phyloP scores from a whole-genome alignment of 35 echinoderm and acorn worm species.

The Ophioderma brevispina region DNA sequence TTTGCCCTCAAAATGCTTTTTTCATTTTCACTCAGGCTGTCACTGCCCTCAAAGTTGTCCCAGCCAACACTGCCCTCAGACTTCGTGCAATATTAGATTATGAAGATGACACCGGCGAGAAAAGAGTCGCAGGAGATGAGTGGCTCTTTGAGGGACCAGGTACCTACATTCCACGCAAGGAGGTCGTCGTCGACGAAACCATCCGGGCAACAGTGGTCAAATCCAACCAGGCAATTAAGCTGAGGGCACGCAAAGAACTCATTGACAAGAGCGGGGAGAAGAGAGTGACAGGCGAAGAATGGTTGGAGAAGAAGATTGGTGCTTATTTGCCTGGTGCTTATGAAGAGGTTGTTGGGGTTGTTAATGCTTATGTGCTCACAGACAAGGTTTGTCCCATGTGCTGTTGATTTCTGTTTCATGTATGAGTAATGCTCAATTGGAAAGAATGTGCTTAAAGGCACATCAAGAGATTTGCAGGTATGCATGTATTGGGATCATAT shows the following conservation, averaged over 20 bases:
- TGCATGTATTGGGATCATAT: too few species aligned
- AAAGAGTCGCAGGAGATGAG: slow-evolving; percentile 92
- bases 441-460: not conserved
- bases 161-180: slow-evolving; percentile 95
- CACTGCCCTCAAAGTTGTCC: slow-evolving; percentile 89
- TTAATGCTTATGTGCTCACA: slow-evolving; percentile 95
- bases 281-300: slow-evolving; percentile 94
- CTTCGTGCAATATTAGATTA: slow-evolving; percentile 89
- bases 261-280: slow-evolving; percentile 56
- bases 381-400: slow-evolving; percentile 73
- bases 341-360: slow-evolving; percentile 91
- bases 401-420: not conserved
- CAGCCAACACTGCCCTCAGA: slow-evolving; percentile 89
- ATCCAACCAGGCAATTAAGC: slow-evolving; percentile 98
- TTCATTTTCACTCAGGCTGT: slow-evolving; percentile 59
- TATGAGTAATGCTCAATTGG: not conserved
- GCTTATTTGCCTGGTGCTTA: slow-evolving; percentile 97
- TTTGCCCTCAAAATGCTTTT: not conserved
- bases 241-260: slow-evolving; percentile 90
- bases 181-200: slow-evolving; percentile 91
- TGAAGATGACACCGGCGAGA: slow-evolving; percentile 66
- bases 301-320: slow-evolving; percentile 94
- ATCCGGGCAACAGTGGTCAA: slow-evolving; percentile 92
- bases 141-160: slow-evolving; percentile 99
- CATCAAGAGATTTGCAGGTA: not conserved